Evolutionary conservation across 2,797 vertebrate species (phyloP).

Genomic region (Cercopithecus petaurista): DNA sequence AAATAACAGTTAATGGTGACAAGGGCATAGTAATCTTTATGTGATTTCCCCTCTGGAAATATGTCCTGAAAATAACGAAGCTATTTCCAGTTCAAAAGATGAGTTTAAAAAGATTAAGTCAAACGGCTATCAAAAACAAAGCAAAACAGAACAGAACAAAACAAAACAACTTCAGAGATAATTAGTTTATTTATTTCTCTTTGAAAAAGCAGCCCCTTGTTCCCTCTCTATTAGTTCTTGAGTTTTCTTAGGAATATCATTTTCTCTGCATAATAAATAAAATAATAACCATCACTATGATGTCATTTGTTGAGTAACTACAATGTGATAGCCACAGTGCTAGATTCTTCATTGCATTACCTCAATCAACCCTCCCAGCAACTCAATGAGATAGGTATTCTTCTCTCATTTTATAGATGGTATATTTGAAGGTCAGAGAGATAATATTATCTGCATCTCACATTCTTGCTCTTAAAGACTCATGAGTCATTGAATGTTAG

Average conservation of each 20-base stretch:
- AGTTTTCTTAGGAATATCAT: conserved; percentile 36
- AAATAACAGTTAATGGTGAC: conserved; percentile 67
- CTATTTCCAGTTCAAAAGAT: conserved; percentile 60
- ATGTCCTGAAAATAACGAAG: conserved; percentile 50
- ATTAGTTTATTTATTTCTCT: conserved; percentile 38
- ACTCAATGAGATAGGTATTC: background rate
- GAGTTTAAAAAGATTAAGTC: conserved; percentile 61
- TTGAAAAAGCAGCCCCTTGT: background rate
- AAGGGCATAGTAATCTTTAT: conserved; percentile 36
- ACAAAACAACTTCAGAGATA: background rate
- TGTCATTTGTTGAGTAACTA: background rate
- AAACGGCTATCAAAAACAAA: conserved; percentile 22
- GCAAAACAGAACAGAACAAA: conserved; percentile 21
- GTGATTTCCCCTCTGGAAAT: conserved; percentile 63
- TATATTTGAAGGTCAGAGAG: background rate
- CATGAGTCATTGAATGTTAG: background rate
- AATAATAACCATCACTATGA: background rate
- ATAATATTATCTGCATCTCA: background rate
- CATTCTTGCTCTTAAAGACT: background rate
- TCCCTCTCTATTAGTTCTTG: background rate
- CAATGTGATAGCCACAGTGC: background rate
- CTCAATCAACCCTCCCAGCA: background rate
- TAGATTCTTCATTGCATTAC: background rate
- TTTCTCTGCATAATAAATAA: background rate
- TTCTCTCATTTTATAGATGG: background rate